Evolutionary conservation across 2,113 vertebrate genomes (phyloP).

Genomic region (Cephalopholis sonnerati): DNA sequence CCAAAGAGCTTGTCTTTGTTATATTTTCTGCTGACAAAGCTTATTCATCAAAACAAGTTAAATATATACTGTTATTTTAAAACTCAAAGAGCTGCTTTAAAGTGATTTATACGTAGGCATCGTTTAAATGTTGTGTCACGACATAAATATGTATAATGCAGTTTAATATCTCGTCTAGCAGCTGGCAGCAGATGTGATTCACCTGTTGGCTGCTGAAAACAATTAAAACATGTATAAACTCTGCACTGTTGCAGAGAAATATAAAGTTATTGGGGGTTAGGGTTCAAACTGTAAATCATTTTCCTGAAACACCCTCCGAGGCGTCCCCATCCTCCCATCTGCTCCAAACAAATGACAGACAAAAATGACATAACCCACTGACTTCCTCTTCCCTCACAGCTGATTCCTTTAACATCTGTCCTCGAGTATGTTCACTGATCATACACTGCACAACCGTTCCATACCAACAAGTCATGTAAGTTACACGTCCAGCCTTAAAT

Average conservation of each 20-base stretch:
- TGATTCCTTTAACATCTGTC: constrained; percentile 67
- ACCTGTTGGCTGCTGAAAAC: constrained; percentile 12
- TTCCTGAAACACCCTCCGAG: constrained; percentile 47
- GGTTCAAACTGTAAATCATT: constrained; percentile 53
- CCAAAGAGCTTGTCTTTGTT: constrained; percentile 15
- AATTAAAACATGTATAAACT: constrained; percentile 13
- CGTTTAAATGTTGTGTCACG: not conserved
- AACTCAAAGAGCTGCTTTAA: not conserved
- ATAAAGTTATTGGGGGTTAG: constrained; percentile 29
- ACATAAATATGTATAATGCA: not conserved
- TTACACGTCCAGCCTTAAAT: constrained; percentile 16
- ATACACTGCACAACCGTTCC: constrained; percentile 17
- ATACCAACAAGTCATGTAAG: constrained; percentile 2
- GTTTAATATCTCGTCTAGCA: not conserved
- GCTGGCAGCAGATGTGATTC: constrained; percentile 15
- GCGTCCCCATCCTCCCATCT: constrained; percentile 58
- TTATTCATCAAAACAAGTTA: not conserved
- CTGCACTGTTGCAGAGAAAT: constrained; percentile 21
- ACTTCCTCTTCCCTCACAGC: constrained; percentile 55
- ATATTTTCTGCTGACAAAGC: not conserved
- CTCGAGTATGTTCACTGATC: not conserved
- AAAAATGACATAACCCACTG: constrained; percentile 56
- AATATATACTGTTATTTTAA: not conserved
- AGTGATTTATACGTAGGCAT: not conserved
- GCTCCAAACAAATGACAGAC: constrained; percentile 53